Evolutionary conservation across 2,888 invertebrate genomes (phyloP).

Genomic region (Athripsodes cinereus): DNA sequence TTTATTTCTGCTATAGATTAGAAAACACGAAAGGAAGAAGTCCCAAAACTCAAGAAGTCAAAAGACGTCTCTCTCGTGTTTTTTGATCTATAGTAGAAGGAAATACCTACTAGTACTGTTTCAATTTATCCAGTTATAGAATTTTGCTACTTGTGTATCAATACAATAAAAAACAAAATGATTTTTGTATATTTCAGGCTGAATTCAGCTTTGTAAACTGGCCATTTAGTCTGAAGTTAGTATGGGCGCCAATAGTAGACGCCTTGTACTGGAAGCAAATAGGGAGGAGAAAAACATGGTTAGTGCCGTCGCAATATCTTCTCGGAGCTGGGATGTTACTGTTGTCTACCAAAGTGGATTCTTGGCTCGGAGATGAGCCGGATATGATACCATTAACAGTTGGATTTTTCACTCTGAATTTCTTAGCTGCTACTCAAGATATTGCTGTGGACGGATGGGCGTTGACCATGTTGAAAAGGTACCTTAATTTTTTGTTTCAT

Average conservation of each 20-base stretch:
- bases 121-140: too few species aligned
- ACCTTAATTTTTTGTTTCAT: slow-evolving; percentile 19
- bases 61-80: too few species aligned
- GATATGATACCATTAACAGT: slow-evolving; percentile 74
- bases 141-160: too few species aligned
- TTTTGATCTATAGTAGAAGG: too few species aligned
- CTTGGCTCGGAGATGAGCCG: slow-evolving; percentile 69
- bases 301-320: slow-evolving; percentile 90
- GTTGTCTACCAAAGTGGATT: slow-evolving; percentile 67
- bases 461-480: slow-evolving; percentile 94
- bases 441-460: slow-evolving; percentile 99
- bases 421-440: slow-evolving; percentile 98
- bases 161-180: background rate
- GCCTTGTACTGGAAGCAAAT: slow-evolving; percentile 76
- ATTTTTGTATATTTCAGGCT: slow-evolving; percentile 50
- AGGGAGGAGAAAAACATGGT: slow-evolving; percentile 92
- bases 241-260: slow-evolving; percentile 99
- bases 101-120: too few species aligned
- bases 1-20: too few species aligned
- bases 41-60: too few species aligned
- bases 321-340: slow-evolving; percentile 86
- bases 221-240: slow-evolving; percentile 87
- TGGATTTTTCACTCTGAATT: slow-evolving; percentile 87
- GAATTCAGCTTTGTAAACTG: slow-evolving; percentile 91
- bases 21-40: too few species aligned